phyloP scores from a whole-genome alignment of 2,888 invertebrate genomes.

The Macropis europaea region DNA sequence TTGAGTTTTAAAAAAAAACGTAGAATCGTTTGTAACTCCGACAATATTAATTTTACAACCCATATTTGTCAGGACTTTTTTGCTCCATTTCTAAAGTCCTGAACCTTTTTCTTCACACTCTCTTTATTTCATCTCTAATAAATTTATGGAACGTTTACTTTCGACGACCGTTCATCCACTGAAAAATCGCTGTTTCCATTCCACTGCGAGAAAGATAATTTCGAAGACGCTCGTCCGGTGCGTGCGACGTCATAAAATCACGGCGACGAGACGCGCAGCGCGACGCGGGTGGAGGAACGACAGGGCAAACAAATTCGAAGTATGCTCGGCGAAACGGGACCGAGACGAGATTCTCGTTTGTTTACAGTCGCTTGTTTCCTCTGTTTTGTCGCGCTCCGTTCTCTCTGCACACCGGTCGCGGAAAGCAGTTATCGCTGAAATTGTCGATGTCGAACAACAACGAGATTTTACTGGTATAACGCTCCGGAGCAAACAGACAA shows the following conservation, averaged over 20 bases:
- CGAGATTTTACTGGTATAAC: constrained; percentile 10
- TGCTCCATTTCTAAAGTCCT: no score
- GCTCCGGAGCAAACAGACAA: not conserved
- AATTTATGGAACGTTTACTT: no score
- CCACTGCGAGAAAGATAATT: not conserved
- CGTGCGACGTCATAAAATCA: constrained; percentile 18
- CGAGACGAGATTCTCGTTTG: constrained; percentile 54
- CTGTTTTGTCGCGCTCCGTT: constrained; percentile 44
- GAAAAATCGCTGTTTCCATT: not conserved
- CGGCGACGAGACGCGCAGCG: not conserved
- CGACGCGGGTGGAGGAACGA: not conserved
- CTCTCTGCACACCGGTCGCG: constrained; percentile 14
- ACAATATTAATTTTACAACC: no score
- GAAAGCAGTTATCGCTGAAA: constrained; percentile 41
- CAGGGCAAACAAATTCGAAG: constrained; percentile 49
- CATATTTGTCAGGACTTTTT: no score
- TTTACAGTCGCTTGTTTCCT: constrained; percentile 50
- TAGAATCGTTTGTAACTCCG: no score
- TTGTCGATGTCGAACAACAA: constrained; percentile 27
- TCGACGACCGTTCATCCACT: no score
- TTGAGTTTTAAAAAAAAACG: no score
- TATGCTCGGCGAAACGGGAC: constrained; percentile 12
- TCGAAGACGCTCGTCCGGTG: not conserved
- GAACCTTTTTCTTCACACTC: not conserved
- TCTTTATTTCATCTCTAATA: constrained; percentile 2